Percentiles rank a stretch among this genome's conserved stretches.
These are phyloP conservation scores for Tursiops truncatus DNA, from an alignment of 2,113 vertebrate species.

Conservation along the genomic window DNA sequence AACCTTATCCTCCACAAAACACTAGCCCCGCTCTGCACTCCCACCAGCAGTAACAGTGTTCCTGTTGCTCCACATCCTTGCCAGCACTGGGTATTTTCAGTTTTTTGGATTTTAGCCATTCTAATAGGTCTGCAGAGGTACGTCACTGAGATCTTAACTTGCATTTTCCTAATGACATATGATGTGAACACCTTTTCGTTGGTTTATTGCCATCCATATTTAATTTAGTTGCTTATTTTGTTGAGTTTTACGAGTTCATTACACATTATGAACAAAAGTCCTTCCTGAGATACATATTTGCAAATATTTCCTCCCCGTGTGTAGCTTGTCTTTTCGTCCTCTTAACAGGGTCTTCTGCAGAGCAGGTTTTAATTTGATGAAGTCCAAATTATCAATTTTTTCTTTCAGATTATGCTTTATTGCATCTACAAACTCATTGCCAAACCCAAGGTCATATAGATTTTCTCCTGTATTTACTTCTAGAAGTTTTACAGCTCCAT, in stretches of 20 bases:
- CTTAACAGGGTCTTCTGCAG: background rate
- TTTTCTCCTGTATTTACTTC: background rate
- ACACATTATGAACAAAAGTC: fast-evolving
- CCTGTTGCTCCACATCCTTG: fast-evolving
- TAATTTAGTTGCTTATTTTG: background rate
- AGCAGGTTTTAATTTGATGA: background rate
- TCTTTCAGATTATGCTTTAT: background rate
- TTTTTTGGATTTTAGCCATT: fast-evolving
- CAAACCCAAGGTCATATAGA: background rate
- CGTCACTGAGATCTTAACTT: fast-evolving
- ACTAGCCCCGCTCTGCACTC: fast-evolving
- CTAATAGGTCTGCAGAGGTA: fast-evolving
- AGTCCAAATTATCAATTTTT: background rate
- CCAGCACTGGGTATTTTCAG: too few relatives aligned
- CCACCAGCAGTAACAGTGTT: background rate
- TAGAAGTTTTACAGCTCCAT: background rate
- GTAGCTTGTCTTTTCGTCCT: background rate
- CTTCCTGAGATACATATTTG: background rate
- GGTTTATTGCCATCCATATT: background rate
- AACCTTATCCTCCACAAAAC: background rate
- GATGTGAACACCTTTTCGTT: fast-evolving
- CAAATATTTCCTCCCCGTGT: background rate
- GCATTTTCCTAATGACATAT: background rate
- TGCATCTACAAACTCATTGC: background rate
- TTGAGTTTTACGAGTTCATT: background rate